phyloP scores from a whole-genome alignment of 2,113 vertebrate genomes.

The Sporophila hypoxantha region DNA sequence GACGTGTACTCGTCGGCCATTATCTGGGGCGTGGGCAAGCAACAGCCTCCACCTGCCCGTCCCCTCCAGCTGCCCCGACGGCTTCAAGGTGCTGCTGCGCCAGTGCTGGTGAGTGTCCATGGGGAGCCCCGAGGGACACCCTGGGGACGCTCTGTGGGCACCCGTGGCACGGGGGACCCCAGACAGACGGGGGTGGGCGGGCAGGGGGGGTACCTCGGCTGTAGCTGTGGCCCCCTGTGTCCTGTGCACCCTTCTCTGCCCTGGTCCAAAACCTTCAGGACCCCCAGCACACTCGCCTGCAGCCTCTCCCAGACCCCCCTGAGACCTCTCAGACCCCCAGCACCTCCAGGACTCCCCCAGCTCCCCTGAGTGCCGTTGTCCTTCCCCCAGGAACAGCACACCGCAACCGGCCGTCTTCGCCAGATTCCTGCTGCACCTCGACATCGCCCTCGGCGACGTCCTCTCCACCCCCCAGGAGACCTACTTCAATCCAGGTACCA shows the following conservation, averaged over 20 bases:
- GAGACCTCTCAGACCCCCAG: not conserved
- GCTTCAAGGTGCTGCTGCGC: conserved; percentile 93
- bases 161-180: rapidly evolving
- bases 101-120: conserved; percentile 86
- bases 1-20: conserved; percentile 96
- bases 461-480: conserved; percentile 94
- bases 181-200: not conserved
- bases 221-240: rapidly evolving
- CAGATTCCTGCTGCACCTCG: conserved; percentile 94
- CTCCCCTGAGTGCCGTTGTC: not conserved
- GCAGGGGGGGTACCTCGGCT: too few species aligned
- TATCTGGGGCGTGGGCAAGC: conserved; percentile 97
- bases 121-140: not conserved
- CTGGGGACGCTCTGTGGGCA: not conserved
- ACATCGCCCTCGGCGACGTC: conserved; percentile 93
- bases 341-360: not conserved
- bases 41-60: conserved; percentile 96
- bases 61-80: conserved; percentile 92
- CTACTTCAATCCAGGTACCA: conserved; percentile 88
- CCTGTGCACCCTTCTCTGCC: not conserved
- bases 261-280: not conserved
- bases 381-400: conserved; percentile 85
- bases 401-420: conserved; percentile 91
- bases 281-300: too few species aligned
- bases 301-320: not conserved